Conservation (phyloP, 2,113 vertebrate species). For the Larimichthys crocea region DNA sequence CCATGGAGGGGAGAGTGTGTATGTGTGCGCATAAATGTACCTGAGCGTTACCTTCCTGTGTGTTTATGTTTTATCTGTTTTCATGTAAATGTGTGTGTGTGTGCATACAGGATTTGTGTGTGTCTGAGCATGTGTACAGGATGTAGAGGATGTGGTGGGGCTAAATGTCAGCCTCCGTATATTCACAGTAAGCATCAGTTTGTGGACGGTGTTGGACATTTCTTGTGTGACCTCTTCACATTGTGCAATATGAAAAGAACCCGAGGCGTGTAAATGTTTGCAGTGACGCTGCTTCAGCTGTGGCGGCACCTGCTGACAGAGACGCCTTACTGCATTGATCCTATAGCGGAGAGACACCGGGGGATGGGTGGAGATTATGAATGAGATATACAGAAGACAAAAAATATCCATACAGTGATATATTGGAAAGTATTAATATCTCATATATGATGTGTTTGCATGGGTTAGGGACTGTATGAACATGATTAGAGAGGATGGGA, state of each 20-base stretch:
- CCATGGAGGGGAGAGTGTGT: slow-evolving; percentile 10
- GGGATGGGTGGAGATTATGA: neutral
- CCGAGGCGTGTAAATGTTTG: neutral
- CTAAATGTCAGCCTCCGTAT: slow-evolving; percentile 7
- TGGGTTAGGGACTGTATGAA: neutral
- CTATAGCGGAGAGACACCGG: rapidly evolving
- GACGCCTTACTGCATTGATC: slow-evolving; percentile 1
- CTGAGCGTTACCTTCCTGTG: slow-evolving; percentile 11
- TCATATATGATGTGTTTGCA: neutral
- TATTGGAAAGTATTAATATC: neutral
- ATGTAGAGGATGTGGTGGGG: neutral
- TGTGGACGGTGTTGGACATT: neutral
- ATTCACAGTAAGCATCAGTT: neutral
- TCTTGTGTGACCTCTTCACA: neutral
- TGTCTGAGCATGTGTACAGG: neutral
- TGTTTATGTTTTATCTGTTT: neutral
- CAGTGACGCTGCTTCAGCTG: neutral
- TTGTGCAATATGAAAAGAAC: neutral
- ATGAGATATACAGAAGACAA: neutral
- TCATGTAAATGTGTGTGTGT: neutral
- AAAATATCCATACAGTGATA: no score
- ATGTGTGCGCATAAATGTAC: slow-evolving; percentile 5
- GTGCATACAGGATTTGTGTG: neutral
- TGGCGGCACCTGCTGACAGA: slow-evolving; percentile 44
- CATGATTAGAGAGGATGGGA: no score